Conservation (phyloP, 2,888 invertebrate genomes). For the Harpagoxenus sublaevis region DNA sequence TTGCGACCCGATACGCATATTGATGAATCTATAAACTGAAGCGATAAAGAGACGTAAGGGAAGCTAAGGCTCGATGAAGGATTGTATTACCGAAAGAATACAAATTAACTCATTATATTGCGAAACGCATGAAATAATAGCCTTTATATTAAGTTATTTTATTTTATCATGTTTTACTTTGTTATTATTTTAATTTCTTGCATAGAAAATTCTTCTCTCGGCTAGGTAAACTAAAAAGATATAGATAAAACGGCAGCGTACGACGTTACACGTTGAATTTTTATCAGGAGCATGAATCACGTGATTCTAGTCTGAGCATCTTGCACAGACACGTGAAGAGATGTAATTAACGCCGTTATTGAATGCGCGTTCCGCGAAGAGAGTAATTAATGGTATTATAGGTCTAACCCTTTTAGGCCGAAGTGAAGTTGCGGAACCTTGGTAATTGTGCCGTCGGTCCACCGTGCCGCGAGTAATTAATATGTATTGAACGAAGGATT, state of each 20-base stretch:
- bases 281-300: neutral
- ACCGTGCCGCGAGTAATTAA: conserved; percentile 45
- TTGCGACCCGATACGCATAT: neutral
- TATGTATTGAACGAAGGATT: conserved; percentile 31
- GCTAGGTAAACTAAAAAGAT: neutral
- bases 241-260: neutral
- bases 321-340: conserved; percentile 20
- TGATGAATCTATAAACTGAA: conserved; percentile 20
- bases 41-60: neutral
- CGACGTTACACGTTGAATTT: conserved; percentile 12
- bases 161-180: neutral
- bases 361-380: conserved; percentile 12
- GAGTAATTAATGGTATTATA: conserved; percentile 47
- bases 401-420: conserved; percentile 36
- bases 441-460: conserved; percentile 35
- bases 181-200: neutral
- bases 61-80: neutral
- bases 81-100: neutral
- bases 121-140: neutral
- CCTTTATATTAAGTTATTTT: conserved; percentile 7
- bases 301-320: conserved; percentile 3
- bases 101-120: conserved; percentile 5
- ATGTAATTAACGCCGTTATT: conserved; percentile 47
- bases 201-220: neutral
- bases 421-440: conserved; percentile 27